phyloP scores from a whole-genome alignment of 2,888 invertebrate species.

The Caenorhabditis virilis region DNA sequence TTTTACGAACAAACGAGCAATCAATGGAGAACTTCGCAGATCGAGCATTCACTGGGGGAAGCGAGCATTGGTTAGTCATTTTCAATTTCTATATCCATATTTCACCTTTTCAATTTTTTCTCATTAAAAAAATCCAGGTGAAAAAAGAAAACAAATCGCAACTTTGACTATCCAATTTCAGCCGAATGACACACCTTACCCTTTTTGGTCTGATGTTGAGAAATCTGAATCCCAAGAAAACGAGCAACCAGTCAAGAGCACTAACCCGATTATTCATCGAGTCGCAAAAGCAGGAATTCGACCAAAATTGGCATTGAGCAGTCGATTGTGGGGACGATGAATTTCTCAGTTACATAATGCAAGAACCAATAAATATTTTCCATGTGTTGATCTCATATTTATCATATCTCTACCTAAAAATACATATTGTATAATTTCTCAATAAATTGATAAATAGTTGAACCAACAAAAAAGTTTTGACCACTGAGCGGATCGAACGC shows the following conservation, averaged over 20 bases:
- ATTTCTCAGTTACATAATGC: too few relatives aligned
- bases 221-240: background rate
- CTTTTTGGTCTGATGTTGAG: too few relatives aligned
- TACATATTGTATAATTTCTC: too few relatives aligned
- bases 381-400: too few relatives aligned
- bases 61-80: slow-evolving; percentile 1
- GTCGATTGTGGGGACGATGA: slow-evolving; percentile 36
- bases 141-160: background rate
- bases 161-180: background rate
- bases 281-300: slow-evolving; percentile 33
- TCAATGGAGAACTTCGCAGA: slow-evolving; percentile 22
- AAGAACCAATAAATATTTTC: too few relatives aligned
- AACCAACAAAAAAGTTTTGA: slow-evolving; percentile 54
- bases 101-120: background rate
- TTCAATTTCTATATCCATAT: background rate
- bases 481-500: slow-evolving; percentile 59
- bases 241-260: background rate
- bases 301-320: slow-evolving; percentile 32
- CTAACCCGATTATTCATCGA: slow-evolving; percentile 16
- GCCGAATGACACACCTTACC: too few relatives aligned
- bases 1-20: slow-evolving; percentile 19
- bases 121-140: background rate
- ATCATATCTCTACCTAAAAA: too few relatives aligned
- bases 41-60: slow-evolving; percentile 38
- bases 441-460: too few relatives aligned